A percentile compares a stretch with the other conserved stretches of the same genome.
These are phyloP conservation scores for Mycteria americana DNA, from an alignment of 2,797 vertebrate genomes.

Conservation along the genomic window DNA sequence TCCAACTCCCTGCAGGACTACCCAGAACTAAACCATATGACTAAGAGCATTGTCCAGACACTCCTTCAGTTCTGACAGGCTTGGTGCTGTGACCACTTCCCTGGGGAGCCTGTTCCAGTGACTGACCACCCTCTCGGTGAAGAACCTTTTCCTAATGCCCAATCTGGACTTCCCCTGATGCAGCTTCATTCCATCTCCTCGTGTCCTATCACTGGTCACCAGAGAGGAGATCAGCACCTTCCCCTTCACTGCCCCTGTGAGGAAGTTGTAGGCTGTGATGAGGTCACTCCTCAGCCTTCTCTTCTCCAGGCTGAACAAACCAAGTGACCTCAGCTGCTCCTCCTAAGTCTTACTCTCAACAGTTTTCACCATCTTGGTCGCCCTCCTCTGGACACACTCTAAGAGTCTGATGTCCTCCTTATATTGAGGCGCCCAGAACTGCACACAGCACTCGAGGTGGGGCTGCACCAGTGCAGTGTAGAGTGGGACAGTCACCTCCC, in stretches of 20 bases:
- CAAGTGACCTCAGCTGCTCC: background rate
- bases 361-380: background rate
- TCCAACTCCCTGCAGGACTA: background rate
- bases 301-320: background rate
- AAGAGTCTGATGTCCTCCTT: background rate
- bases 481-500: rapidly evolving
- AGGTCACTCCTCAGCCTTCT: background rate
- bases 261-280: background rate
- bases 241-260: rapidly evolving
- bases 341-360: background rate
- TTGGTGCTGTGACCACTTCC: background rate
- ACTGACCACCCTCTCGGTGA: rapidly evolving
- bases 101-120: background rate
- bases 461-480: rapidly evolving
- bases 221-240: background rate
- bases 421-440: background rate
- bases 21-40: background rate
- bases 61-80: background rate
- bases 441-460: rapidly evolving
- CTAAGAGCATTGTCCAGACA: rapidly evolving
- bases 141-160: background rate
- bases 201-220: rapidly evolving
- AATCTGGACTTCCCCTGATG: rapidly evolving
- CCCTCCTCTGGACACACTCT: background rate
- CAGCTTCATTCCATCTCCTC: background rate